These are phyloP conservation scores for Protonemura montana DNA, from an alignment of 2,888 invertebrate genomes.

Conservation along the genomic window DNA sequence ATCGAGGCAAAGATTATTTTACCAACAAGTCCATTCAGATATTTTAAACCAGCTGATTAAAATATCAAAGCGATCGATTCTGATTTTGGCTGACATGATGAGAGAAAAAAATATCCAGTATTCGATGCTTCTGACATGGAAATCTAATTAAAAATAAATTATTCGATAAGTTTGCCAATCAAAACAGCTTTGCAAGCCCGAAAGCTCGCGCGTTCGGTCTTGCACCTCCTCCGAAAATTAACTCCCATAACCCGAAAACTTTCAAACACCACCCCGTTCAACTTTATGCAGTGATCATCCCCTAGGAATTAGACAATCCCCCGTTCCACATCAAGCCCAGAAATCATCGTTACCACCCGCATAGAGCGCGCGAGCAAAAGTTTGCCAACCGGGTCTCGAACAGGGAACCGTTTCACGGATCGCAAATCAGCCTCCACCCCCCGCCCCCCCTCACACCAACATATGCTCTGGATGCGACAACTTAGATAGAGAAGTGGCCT, in stretches of 20 bases:
- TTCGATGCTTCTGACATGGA: neutral
- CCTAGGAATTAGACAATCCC: no score
- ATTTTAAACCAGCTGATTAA: neutral
- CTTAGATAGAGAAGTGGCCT: no score
- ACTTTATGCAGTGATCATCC: neutral
- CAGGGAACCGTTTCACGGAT: neutral
- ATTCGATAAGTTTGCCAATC: neutral
- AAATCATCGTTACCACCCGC: neutral
- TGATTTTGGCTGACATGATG: neutral
- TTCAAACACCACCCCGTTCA: neutral
- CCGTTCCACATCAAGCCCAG: neutral
- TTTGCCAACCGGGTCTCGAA: neutral
- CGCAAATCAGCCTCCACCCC: neutral
- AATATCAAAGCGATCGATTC: neutral
- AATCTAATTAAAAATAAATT: neutral
- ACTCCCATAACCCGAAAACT: neutral
- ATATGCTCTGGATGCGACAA: no score
- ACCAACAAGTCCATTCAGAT: neutral
- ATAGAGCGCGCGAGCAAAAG: neutral
- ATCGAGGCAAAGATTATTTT: no score
- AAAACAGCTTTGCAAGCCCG: neutral
- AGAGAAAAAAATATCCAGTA: neutral
- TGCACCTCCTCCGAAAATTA: neutral
- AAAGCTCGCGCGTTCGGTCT: neutral
- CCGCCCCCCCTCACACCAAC: neutral